Conservation (phyloP, 2,888 invertebrate genomes). For the Epirrita christyi region DNA sequence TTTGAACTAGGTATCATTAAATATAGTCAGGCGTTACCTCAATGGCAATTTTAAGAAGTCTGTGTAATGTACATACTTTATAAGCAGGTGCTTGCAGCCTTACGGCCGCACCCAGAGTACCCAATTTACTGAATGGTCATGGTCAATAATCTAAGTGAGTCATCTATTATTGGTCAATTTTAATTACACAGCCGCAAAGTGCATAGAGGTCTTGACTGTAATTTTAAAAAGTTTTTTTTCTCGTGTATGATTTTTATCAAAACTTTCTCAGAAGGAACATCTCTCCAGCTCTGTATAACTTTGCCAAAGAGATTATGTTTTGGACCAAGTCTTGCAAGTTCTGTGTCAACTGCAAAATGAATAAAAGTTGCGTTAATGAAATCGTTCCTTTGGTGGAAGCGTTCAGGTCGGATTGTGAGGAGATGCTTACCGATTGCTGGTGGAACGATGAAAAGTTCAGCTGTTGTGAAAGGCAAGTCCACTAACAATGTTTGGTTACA, state of each 20-base stretch:
- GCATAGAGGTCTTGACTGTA: no score
- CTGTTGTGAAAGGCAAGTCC: conserved; percentile 67
- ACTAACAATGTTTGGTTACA: background rate
- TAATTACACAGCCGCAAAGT: no score
- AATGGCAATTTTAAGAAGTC: no score
- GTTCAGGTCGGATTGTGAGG: conserved; percentile 60
- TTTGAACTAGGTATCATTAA: no score
- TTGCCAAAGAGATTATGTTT: conserved; percentile 64
- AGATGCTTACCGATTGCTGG: conserved; percentile 67
- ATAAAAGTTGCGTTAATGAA: conserved; percentile 57
- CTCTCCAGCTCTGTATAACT: conserved; percentile 31
- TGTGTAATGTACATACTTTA: no score
- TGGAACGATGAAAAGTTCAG: conserved; percentile 61
- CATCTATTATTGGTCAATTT: no score
- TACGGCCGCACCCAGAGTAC: no score
- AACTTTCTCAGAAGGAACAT: conserved; percentile 33
- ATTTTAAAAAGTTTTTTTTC: no score
- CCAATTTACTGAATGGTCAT: no score
- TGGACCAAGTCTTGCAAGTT: conserved; percentile 67
- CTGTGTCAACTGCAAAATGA: conserved; percentile 59
- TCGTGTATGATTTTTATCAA: background rate
- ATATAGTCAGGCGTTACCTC: no score
- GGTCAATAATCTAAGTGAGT: no score
- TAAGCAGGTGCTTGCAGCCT: no score
- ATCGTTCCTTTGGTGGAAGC: conserved; percentile 48